A percentile compares a stretch with the other conserved stretches of the same genome.
Conservation (phyloP, 2,797 vertebrate species). For the Takifugu rubripes region DNA sequence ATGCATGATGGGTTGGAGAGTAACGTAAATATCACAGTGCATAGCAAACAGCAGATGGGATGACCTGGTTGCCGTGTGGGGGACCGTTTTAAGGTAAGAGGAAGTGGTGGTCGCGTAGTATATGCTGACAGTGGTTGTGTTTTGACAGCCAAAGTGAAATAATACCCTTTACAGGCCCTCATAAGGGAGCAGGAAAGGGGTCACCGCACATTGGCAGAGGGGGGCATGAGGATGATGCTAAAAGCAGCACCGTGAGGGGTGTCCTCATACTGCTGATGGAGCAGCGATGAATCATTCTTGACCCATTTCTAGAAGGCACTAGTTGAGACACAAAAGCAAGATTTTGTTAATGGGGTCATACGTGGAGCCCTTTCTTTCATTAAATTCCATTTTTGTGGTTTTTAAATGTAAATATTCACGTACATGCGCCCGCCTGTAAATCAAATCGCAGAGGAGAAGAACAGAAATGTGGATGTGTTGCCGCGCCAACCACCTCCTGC, state of each 20-base stretch:
- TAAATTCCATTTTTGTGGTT: constrained; percentile 7
- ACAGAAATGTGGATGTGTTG: constrained; percentile 6
- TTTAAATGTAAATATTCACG: constrained; percentile 12
- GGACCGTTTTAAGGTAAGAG: constrained; percentile 20
- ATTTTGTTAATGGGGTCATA: no score
- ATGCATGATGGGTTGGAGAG: constrained; percentile 45
- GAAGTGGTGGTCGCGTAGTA: constrained; percentile 12
- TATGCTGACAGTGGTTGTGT: constrained; percentile 20
- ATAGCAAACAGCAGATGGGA: constrained; percentile 40
- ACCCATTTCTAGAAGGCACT: constrained; percentile 45
- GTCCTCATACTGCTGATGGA: constrained; percentile 59
- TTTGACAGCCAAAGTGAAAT: constrained; percentile 43
- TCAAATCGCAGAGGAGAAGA: constrained; percentile 3
- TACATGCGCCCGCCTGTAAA: constrained; percentile 4
- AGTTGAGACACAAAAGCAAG: no score
- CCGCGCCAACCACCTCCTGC: constrained; percentile 57
- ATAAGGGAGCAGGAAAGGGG: constrained; percentile 39
- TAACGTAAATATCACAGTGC: constrained; percentile 33
- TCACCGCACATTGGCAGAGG: constrained; percentile 38
- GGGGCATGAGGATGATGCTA: constrained; percentile 38
- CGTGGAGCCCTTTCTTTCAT: no score
- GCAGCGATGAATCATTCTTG: constrained; percentile 48
- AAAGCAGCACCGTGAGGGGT: constrained; percentile 29
- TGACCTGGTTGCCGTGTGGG: constrained; percentile 36
- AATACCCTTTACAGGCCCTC: neutral